These are phyloP conservation scores for Tangara arthus DNA, from an alignment of 2,797 vertebrate species.

Conservation along the genomic window DNA sequence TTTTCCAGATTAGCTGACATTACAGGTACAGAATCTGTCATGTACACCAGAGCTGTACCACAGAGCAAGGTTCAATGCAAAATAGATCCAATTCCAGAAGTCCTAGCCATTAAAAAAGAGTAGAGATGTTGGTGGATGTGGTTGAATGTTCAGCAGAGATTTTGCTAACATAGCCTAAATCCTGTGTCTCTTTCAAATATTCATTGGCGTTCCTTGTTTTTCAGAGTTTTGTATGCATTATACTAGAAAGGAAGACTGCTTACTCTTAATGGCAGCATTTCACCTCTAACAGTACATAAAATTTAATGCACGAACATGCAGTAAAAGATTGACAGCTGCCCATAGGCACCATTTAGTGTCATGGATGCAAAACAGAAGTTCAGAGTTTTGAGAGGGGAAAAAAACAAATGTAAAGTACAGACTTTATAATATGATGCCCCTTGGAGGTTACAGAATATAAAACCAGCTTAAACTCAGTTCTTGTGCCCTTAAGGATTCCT, in stretches of 20 bases:
- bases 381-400: not conserved
- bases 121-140: not conserved
- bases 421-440: not conserved
- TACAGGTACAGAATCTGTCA: not conserved
- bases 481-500: not conserved
- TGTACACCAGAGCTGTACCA: not conserved
- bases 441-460: not conserved
- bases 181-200: not conserved
- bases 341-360: not conserved
- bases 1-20: not conserved
- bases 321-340: conserved; percentile 25
- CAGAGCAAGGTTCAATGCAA: not conserved
- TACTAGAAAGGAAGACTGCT: not conserved
- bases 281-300: conserved; percentile 15
- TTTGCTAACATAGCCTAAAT: not conserved
- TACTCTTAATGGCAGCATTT: not conserved
- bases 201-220: not conserved
- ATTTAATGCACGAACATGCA: not conserved
- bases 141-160: not conserved
- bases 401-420: not conserved
- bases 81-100: not conserved
- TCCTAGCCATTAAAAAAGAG: not conserved
- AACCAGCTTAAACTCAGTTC: not conserved
- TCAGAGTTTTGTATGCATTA: not conserved
- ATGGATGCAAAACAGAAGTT: conserved; percentile 5